Conservation (phyloP, 1,140 invertebrate species). For the Ylistrum balloti region DNA sequence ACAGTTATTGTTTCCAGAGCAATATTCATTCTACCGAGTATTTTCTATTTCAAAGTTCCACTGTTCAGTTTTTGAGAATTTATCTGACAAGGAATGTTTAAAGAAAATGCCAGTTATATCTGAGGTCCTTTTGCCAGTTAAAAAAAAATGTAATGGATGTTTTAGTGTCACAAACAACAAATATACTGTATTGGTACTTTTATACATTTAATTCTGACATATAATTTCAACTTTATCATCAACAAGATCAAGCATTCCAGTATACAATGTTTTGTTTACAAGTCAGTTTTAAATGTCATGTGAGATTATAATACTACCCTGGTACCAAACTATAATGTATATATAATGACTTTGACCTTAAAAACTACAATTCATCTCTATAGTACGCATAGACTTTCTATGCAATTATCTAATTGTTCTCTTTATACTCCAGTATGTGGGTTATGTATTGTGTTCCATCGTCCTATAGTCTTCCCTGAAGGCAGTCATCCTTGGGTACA, state of each 20-base stretch:
- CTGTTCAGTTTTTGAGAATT: no score
- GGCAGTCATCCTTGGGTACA: neutral
- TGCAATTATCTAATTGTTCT: constrained; percentile 14
- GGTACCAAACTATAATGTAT: neutral
- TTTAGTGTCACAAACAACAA: no score
- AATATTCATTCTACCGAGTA: no score
- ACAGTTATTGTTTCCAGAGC: no score
- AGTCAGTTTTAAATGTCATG: neutral
- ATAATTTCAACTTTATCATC: neutral
- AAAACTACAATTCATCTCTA: constrained; percentile 23
- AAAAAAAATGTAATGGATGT: no score
- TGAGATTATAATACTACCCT: neutral
- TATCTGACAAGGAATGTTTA: no score
- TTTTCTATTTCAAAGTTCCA: no score
- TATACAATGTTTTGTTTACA: neutral
- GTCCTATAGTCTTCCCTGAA: neutral
- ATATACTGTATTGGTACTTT: no score
- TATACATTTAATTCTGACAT: no score
- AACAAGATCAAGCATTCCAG: neutral
- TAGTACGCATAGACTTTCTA: neutral
- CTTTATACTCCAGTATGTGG: neutral
- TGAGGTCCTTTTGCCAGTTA: no score
- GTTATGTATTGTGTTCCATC: neutral
- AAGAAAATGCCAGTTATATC: no score
- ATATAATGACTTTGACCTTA: constrained; percentile 35